These are phyloP conservation scores for Podarcis muralis DNA, from an alignment of 2,113 vertebrate genomes.

Conservation along the genomic window DNA sequence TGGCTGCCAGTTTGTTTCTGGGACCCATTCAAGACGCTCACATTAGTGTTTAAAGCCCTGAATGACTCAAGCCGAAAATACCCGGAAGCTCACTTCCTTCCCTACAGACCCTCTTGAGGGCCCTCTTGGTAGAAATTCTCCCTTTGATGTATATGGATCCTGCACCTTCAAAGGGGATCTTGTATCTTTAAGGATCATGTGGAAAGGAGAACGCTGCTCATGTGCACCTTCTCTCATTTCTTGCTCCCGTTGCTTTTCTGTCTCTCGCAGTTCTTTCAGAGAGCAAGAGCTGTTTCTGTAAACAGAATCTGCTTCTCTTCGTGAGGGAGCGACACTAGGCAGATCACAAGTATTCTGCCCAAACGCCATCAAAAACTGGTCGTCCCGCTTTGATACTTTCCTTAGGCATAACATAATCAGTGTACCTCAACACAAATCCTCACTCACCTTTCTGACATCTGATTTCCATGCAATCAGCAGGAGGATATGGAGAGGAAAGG, in stretches of 20 bases:
- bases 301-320: not conserved
- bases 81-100: no score
- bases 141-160: not conserved
- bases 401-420: conserved; percentile 1
- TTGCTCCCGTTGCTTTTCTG: not conserved
- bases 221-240: not conserved
- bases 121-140: not conserved
- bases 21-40: no score
- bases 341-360: not conserved
- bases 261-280: not conserved
- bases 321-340: not conserved
- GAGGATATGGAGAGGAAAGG: not conserved
- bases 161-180: not conserved
- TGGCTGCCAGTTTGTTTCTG: no score
- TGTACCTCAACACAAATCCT: not conserved
- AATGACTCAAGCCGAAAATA: no score
- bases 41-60: no score
- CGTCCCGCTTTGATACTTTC: not conserved
- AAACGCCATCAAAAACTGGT: not conserved
- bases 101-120: no score
- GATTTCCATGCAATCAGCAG: not conserved
- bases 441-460: not conserved
- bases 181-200: not conserved
- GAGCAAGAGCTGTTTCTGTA: not conserved
- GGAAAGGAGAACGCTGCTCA: not conserved